Percentiles rank a stretch among this genome's conserved stretches.
phyloP scores from a whole-genome alignment of 2,113 vertebrate species.

The Bostrychus sinensis region DNA sequence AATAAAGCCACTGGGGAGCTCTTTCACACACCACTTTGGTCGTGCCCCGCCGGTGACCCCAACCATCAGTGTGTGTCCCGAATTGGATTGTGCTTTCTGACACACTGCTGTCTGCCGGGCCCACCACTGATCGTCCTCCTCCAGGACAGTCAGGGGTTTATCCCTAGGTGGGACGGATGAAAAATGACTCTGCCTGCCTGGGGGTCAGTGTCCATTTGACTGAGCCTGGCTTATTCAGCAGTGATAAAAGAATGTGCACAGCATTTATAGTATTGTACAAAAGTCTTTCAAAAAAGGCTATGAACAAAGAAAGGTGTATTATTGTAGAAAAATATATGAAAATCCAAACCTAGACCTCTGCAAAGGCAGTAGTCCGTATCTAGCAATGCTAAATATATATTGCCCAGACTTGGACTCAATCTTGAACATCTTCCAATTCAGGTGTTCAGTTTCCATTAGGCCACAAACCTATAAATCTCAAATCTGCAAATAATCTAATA shows the following conservation, averaged over 20 bases:
- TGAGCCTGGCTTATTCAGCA: constrained; percentile 34
- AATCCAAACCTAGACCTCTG: too few species aligned
- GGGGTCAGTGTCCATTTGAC: constrained; percentile 28
- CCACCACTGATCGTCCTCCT: constrained; percentile 5
- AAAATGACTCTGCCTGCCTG: constrained; percentile 37
- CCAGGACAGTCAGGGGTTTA: constrained; percentile 31
- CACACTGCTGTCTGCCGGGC: constrained; percentile 31
- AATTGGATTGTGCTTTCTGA: constrained; percentile 55
- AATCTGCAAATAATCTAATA: too few species aligned
- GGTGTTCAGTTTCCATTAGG: too few species aligned
- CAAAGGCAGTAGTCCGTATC: too few species aligned
- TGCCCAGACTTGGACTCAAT: too few species aligned
- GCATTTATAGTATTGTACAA: too few species aligned
- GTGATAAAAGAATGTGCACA: not conserved
- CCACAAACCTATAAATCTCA: too few species aligned
- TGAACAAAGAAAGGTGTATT: too few species aligned
- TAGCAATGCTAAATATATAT: too few species aligned
- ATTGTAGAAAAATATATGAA: too few species aligned
- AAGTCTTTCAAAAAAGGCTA: too few species aligned
- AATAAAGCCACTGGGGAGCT: constrained; percentile 49
- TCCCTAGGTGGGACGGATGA: constrained; percentile 37
- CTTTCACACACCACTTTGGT: constrained; percentile 56
- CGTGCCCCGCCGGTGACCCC: constrained; percentile 58
- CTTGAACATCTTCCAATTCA: too few species aligned
- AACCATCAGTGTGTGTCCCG: constrained; percentile 37